Conservation (phyloP, 2,888 invertebrate genomes). For the Buathra laborator region DNA sequence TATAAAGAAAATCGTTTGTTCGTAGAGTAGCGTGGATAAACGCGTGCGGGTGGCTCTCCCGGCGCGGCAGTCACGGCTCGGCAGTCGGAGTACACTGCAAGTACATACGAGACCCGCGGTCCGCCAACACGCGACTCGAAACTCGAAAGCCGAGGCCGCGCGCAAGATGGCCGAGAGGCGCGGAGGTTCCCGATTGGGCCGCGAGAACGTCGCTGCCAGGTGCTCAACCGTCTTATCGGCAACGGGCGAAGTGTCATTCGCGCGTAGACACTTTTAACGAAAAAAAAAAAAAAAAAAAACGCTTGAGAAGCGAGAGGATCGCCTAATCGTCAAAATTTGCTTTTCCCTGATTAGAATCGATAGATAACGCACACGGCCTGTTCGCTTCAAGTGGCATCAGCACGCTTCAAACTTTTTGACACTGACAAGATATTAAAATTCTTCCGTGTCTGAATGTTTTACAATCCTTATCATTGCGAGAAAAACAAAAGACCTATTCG, state of each 20-base stretch:
- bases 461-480: background rate
- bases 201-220: constrained; percentile 68
- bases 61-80: constrained; percentile 79
- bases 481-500: background rate
- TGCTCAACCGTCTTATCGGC: constrained; percentile 71
- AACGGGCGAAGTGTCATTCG: constrained; percentile 21
- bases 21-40: background rate
- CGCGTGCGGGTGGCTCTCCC: constrained; percentile 60
- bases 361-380: background rate
- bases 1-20: constrained; percentile 11
- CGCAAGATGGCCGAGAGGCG: constrained; percentile 80
- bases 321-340: constrained; percentile 1
- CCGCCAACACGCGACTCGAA: constrained; percentile 76
- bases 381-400: background rate
- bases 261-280: background rate
- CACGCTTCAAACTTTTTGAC: background rate
- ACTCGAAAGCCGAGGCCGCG: constrained; percentile 78
- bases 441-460: background rate
- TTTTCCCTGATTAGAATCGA: background rate
- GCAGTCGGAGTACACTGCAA: constrained; percentile 79
- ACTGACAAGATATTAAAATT: background rate
- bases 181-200: constrained; percentile 73
- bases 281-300: background rate
- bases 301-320: background rate
- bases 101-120: constrained; percentile 70